Evolutionary conservation across 2,888 invertebrate species (phyloP), one percentile per base, ranked within the genome.

Genomic region (Lasius platythorax): DNA sequence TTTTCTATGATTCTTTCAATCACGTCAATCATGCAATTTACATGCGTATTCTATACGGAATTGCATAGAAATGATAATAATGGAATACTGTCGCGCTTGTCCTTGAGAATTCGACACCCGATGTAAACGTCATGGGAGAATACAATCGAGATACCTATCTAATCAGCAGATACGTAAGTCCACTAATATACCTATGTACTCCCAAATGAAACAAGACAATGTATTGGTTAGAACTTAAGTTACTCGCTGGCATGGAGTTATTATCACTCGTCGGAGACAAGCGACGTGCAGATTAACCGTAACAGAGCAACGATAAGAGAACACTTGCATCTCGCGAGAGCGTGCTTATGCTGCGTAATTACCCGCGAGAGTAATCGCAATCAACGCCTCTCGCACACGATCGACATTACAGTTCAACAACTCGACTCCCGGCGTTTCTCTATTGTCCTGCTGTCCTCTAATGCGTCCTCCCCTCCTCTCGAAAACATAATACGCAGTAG

Each of bases 391-490:
- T 23, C 70, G 18, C 12, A 76, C 23, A 46, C 70, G 70, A 70
- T 79, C 70, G 79, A 46, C 79, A 58, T 79, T 61, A 70, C 58
- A 61, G 79, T 61, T 70, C 79, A 89, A 74, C 87, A 87, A 90
- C 83, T 88, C 84, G 85, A 81, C 87, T 85, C 85, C 63, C 89
- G 50, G 83, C 87, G 85, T 88, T 89, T 87, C 90, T 87, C 87
- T 83, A 92, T 92, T 92, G 92, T 92, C 85, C 85, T 86, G 75
- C 79, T 82, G 83, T 82, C 85, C 23, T 23, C 23, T 89, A 89
- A 89, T 88, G 87, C 88, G 87, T 85, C 56, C 68, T 74, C 66
- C 50, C 83, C 70, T 83, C 56, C 83, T 56, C 82, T 40, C 64
- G 1, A 82, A 73, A 28, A 53, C 50, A 53, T 53, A 53, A 40